phyloP scores from a whole-genome alignment of 2,888 invertebrate species.

The Tetanocera ferruginea region DNA sequence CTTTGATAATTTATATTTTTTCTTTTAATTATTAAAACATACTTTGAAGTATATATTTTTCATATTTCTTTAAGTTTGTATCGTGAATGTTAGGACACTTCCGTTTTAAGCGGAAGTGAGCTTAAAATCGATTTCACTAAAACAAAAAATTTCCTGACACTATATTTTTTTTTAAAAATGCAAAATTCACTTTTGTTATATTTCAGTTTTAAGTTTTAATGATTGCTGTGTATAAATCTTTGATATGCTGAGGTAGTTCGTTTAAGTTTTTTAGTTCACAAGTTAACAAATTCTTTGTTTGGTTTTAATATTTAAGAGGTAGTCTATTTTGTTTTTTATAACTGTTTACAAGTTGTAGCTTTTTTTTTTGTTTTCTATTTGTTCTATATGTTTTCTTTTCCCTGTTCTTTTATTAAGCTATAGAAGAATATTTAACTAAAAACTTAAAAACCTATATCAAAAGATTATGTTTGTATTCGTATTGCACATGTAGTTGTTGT shows the following conservation, averaged over 20 bases:
- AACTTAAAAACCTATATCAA: not conserved
- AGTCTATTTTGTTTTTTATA: not conserved
- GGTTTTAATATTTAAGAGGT: not conserved
- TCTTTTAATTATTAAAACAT: too few species aligned
- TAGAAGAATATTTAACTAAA: not conserved
- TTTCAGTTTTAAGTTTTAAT: not conserved
- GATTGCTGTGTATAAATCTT: not conserved
- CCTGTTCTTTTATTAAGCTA: not conserved
- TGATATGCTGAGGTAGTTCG: conserved; percentile 29
- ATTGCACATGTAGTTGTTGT: conserved; percentile 24
- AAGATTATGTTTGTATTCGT: not conserved
- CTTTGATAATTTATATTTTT: too few species aligned
- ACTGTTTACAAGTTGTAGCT: not conserved
- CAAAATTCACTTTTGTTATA: not conserved
- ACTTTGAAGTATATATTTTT: too few species aligned
- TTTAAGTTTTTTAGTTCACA: not conserved
- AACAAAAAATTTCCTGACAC: not conserved
- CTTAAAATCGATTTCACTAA: not conserved
- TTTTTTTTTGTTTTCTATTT: not conserved
- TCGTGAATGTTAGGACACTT: too few species aligned
- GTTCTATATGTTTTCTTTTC: not conserved
- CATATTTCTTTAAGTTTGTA: too few species aligned
- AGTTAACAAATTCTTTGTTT: not conserved
- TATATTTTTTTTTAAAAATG: too few species aligned
- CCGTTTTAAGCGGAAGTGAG: too few species aligned